phyloP scores from a whole-genome alignment of 2,888 invertebrate species.

The Cantharis rufa region DNA sequence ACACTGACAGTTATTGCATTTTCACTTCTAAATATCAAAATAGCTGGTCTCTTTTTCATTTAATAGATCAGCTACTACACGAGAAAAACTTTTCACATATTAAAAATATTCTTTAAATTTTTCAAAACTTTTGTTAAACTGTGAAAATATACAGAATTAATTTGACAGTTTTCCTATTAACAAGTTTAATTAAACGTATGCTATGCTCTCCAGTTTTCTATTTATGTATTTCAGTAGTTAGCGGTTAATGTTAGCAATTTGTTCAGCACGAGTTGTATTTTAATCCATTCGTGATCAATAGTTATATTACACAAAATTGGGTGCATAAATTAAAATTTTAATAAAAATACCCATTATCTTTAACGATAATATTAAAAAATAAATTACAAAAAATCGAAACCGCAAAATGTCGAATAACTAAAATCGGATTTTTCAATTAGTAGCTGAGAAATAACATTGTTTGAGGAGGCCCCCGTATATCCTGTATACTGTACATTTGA shows the following conservation, averaged over 20 bases:
- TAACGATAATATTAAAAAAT: not conserved
- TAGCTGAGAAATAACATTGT: not conserved
- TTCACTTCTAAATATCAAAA: conserved; percentile 39
- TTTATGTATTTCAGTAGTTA: not conserved
- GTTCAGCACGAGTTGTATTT: not conserved
- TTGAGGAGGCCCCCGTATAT: not conserved
- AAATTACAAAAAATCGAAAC: not conserved
- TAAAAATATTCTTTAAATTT: not conserved
- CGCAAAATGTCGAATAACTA: not conserved
- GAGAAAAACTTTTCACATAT: not conserved
- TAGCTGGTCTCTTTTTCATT: conserved; percentile 16
- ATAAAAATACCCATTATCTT: not conserved
- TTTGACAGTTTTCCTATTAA: not conserved
- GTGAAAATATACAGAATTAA: not conserved
- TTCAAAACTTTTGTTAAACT: not conserved
- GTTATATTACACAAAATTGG: not conserved
- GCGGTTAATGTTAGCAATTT: not conserved
- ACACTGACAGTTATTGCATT: conserved; percentile 56
- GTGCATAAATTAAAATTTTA: not conserved
- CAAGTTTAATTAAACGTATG: not conserved
- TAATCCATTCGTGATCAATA: not conserved
- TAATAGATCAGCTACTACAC: conserved; percentile 12
- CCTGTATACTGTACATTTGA: not conserved
- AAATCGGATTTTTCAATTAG: not conserved
- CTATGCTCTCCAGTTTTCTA: not conserved